phyloP scores from a whole-genome alignment of 1,140 invertebrate species.

The Eulimnadia texana region DNA sequence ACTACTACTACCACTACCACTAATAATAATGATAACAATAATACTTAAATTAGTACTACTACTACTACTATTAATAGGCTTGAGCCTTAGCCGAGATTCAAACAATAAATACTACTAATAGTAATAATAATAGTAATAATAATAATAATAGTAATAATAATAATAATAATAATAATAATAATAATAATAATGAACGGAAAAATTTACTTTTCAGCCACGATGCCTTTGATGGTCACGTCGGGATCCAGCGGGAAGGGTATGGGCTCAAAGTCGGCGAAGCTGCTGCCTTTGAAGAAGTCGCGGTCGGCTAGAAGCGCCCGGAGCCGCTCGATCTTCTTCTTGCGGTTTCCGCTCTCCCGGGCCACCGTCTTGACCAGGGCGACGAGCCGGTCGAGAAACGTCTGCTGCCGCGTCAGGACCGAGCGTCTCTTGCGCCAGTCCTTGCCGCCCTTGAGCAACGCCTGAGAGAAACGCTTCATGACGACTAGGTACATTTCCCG shows the following conservation, averaged over 20 bases:
- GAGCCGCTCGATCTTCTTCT: constrained; percentile 66
- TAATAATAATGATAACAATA: no score
- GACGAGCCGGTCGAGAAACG: constrained; percentile 82
- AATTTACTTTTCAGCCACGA: constrained; percentile 59
- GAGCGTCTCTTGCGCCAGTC: constrained; percentile 8
- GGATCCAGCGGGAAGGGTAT: constrained; percentile 90
- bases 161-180: not conserved
- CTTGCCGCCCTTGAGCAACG: constrained; percentile 11
- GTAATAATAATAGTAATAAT: constrained; percentile 7
- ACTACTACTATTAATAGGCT: no score
- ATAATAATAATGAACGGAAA: not conserved
- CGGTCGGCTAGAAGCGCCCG: constrained; percentile 66
- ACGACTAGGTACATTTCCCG: constrained; percentile 79
- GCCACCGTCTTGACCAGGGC: constrained; percentile 80
- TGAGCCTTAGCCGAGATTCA: no score
- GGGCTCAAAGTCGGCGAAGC: constrained; percentile 82
- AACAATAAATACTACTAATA: no score
- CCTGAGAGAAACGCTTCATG: constrained; percentile 63
- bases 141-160: not conserved
- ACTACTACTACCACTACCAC: no score
- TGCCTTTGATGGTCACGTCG: constrained; percentile 72
- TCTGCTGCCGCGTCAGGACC: constrained; percentile 50
- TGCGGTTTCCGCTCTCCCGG: constrained; percentile 77
- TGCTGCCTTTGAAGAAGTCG: constrained; percentile 60
- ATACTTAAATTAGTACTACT: no score